Percentiles rank a stretch among this genome's conserved stretches.
phyloP scores from a whole-genome alignment of 1,140 invertebrate species.

The Drosophila nigrodunni region DNA sequence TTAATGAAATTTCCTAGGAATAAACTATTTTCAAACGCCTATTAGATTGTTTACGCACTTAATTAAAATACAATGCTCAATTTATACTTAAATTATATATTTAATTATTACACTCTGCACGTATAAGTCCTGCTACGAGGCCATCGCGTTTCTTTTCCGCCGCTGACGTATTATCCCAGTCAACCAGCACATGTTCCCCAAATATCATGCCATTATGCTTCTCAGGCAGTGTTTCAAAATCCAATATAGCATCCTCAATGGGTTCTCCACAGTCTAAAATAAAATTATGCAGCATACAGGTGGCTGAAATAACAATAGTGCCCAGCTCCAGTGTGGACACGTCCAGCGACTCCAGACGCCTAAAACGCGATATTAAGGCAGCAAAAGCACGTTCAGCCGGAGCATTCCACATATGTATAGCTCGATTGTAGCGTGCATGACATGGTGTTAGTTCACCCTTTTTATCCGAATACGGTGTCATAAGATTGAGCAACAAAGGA shows the following conservation, averaged over 20 bases:
- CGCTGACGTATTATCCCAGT: conserved; percentile 28
- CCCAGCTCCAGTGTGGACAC: conserved; percentile 35
- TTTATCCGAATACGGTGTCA: conserved; percentile 43
- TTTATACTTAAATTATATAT: not conserved
- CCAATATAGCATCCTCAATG: conserved; percentile 33
- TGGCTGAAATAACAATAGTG: conserved; percentile 34
- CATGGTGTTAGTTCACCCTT: conserved; percentile 29
- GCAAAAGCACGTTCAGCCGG: conserved; percentile 35
- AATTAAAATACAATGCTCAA: not conserved
- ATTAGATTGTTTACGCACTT: too few species aligned
- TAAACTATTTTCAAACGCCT: too few species aligned
- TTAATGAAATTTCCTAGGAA: too few species aligned
- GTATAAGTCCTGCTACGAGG: conserved; percentile 25
- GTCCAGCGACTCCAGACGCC: conserved; percentile 33
- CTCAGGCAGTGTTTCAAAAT: conserved; percentile 36
- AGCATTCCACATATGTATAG: conserved; percentile 42
- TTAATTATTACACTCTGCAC: not conserved
- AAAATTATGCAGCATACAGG: conserved; percentile 57
- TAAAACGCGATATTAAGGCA: conserved; percentile 40
- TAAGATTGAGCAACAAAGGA: conserved; percentile 47
- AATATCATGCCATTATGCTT: conserved; percentile 20
- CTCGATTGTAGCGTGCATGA: conserved; percentile 39
- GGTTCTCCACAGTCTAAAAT: conserved; percentile 44
- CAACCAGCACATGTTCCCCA: conserved; percentile 34
- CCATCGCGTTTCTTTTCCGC: conserved; percentile 47